Conservation (phyloP, 2,797 vertebrate species). For the Tenualosa thibaudeaui region DNA sequence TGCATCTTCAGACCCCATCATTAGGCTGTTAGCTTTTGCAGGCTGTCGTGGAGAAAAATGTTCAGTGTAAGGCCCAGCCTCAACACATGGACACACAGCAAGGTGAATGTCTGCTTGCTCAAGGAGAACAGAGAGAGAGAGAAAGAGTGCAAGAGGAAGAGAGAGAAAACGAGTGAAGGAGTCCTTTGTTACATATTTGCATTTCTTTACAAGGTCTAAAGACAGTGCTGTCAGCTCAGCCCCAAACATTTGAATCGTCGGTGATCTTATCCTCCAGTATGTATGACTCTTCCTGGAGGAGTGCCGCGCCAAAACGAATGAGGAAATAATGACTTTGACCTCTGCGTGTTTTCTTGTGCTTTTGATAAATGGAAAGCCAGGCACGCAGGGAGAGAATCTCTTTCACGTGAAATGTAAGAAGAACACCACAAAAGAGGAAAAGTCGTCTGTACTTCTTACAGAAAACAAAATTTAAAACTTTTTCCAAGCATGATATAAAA, state of each 20-base stretch:
- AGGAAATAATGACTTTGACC: conserved; percentile 1
- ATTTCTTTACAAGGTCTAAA: not conserved
- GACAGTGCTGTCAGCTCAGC: conserved; percentile 23
- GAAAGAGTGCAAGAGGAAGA: not conserved
- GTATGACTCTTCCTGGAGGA: conserved; percentile 38
- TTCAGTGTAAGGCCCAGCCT: conserved; percentile 29
- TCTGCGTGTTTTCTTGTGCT: conserved; percentile 12
- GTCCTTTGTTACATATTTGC: not conserved
- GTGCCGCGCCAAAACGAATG: conserved; percentile 16
- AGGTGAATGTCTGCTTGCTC: conserved; percentile 1
- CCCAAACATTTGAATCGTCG: conserved; percentile 9
- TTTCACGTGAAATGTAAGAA: not conserved
- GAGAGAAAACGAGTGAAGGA: not conserved
- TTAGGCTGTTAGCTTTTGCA: not conserved
- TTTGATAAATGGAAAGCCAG: conserved; percentile 47
- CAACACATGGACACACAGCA: conserved; percentile 6
- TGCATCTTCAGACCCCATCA: conserved; percentile 3
- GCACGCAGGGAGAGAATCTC: conserved; percentile 31
- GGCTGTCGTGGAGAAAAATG: not conserved
- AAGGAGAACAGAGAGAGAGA: conserved; percentile 2
- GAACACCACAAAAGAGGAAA: not conserved
- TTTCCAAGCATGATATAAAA: not conserved
- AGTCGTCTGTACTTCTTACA: not conserved
- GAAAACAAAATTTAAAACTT: not conserved
- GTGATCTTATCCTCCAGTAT: conserved; percentile 18